A percentile compares a stretch with the other conserved stretches of the same genome.
Conservation (phyloP, 1,140 invertebrate species). For the Papilio xuthus region DNA sequence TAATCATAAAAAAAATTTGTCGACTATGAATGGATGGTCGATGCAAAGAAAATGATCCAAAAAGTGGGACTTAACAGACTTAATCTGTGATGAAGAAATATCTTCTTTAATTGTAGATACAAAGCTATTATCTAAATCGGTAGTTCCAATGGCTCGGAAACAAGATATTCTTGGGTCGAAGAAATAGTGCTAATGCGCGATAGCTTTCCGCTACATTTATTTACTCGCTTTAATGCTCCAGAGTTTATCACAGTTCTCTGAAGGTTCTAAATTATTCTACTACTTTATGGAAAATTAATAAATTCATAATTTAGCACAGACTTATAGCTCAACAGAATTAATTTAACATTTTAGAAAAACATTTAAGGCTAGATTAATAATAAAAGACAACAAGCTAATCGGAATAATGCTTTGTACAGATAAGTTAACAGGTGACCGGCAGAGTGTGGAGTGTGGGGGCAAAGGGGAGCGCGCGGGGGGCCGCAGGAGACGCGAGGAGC, state of each 20-base stretch:
- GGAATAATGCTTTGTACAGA: conserved; percentile 44
- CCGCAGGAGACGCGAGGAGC: conserved; percentile 56
- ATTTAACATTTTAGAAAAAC: not conserved
- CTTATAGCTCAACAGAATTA: not conserved
- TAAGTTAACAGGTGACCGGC: conserved; percentile 54
- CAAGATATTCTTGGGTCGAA: conserved; percentile 24
- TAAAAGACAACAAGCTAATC: not conserved
- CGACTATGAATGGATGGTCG: too few relatives aligned
- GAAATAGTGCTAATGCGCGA: conserved; percentile 24
- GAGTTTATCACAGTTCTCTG: conserved; percentile 7
- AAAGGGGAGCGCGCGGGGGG: conserved; percentile 39
- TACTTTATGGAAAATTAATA: not conserved
- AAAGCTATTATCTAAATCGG: conserved; percentile 9
- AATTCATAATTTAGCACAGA: not conserved
- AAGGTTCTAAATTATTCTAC: not conserved
- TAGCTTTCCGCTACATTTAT: conserved; percentile 19
- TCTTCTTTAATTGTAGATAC: not conserved
- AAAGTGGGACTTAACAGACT: too few relatives aligned
- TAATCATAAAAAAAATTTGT: too few relatives aligned
- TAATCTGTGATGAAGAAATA: not conserved
- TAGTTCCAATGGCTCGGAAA: conserved; percentile 34
- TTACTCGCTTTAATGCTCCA: not conserved
- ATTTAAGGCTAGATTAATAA: not conserved
- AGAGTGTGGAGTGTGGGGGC: conserved; percentile 42
- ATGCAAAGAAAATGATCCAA: too few relatives aligned